A percentile compares a stretch with the other conserved stretches of the same genome.
These are phyloP conservation scores for Ricordea florida DNA, from an alignment of 92 coral and sea anemone species.

Conservation along the genomic window DNA sequence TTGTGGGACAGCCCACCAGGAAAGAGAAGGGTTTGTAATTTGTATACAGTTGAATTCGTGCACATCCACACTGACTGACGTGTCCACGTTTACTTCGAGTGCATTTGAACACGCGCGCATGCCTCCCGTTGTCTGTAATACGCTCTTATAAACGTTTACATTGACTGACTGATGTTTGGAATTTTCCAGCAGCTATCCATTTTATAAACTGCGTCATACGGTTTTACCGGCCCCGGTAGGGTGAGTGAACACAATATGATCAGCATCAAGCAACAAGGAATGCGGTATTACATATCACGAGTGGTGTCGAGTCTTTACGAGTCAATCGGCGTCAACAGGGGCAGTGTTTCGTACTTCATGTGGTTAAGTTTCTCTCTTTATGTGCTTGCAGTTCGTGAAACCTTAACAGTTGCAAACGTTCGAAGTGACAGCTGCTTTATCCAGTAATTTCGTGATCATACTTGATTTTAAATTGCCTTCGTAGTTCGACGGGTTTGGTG, in stretches of 20 bases:
- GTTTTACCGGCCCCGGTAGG: slow-evolving; percentile 25
- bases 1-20: too few relatives aligned
- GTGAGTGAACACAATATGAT: neutral
- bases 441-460: neutral
- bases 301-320: neutral
- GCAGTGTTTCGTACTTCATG: neutral
- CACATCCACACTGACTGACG: too few relatives aligned
- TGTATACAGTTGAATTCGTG: too few relatives aligned
- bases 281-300: slow-evolving; percentile 9
- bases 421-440: neutral
- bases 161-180: too few relatives aligned
- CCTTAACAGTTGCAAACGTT: neutral
- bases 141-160: too few relatives aligned
- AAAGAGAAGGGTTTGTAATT: too few relatives aligned
- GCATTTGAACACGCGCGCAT: too few relatives aligned
- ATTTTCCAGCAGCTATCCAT: too few relatives aligned
- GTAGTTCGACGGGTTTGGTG: too few relatives aligned
- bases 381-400: too few relatives aligned
- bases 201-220: slow-evolving; percentile 11
- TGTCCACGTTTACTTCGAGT: too few relatives aligned
- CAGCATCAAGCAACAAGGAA: neutral
- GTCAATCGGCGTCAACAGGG: neutral
- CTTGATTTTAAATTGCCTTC: neutral
- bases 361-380: neutral
- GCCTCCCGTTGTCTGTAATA: too few relatives aligned